Percentiles rank a stretch among this genome's conserved stretches.
Conservation (phyloP, 2,797 vertebrate genomes). For the Steatocranus sp. region DNA sequence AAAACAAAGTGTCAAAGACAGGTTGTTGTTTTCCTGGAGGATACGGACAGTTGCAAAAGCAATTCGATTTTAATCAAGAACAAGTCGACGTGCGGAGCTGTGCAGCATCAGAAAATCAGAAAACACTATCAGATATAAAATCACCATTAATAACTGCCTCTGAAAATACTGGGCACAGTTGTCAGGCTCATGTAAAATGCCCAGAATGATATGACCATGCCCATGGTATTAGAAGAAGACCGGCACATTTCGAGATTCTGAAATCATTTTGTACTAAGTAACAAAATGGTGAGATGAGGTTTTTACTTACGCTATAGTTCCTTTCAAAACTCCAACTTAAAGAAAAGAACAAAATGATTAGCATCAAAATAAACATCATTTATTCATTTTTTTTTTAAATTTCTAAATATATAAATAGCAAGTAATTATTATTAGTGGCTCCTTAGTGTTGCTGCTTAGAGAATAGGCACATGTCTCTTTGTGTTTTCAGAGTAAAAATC, state of each 20-base stretch:
- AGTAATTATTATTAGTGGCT: neutral
- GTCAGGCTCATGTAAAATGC: neutral
- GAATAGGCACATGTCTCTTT: neutral
- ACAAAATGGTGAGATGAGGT: neutral
- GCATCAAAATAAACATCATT: neutral
- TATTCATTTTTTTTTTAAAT: neutral
- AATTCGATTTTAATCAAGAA: neutral
- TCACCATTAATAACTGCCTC: neutral
- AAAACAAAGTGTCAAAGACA: neutral
- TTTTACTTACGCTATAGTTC: neutral
- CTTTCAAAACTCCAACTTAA: neutral
- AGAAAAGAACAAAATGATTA: neutral
- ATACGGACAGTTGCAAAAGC: neutral
- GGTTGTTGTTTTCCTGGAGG: neutral
- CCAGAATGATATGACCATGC: neutral
- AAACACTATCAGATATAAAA: neutral
- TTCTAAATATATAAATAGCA: neutral
- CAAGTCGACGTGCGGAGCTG: neutral
- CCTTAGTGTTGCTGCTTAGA: neutral
- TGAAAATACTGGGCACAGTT: neutral
- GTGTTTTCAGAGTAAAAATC: neutral
- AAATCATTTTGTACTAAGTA: neutral
- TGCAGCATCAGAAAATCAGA: neutral
- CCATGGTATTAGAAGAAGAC: neutral
- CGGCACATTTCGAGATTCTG: neutral